These are phyloP conservation scores for Cyclophora albipunctata DNA, from an alignment of 2,888 invertebrate species.

Conservation along the genomic window DNA sequence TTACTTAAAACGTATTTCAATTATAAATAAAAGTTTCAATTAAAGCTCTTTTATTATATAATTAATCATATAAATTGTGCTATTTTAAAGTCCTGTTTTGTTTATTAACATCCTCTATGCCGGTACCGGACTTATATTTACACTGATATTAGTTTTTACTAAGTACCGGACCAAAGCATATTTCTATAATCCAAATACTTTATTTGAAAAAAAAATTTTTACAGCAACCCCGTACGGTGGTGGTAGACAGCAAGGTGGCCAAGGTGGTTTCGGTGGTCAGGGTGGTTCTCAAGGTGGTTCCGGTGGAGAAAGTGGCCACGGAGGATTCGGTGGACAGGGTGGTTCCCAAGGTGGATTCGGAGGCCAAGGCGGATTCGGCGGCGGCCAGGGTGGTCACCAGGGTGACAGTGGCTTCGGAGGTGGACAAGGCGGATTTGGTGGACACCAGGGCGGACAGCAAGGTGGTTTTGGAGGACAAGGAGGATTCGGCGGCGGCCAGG, in stretches of 20 bases:
- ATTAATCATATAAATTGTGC: no score
- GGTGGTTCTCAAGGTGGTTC: background rate
- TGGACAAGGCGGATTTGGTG: background rate
- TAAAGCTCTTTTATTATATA: no score
- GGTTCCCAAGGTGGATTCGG: background rate
- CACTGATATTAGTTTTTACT: background rate
- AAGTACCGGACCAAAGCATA: background rate
- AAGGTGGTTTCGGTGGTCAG: slow-evolving; percentile 11
- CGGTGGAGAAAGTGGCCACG: slow-evolving; percentile 13
- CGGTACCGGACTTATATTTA: no score
- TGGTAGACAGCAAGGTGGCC: slow-evolving; percentile 6
- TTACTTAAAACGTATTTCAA: no score
- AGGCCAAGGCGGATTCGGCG: background rate
- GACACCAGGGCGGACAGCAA: background rate
- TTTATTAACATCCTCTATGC: no score
- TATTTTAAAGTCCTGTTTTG: no score
- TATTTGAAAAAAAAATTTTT: background rate
- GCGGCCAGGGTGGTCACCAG: background rate
- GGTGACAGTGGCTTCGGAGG: background rate
- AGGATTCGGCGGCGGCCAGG: background rate
- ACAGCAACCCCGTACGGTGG: background rate
- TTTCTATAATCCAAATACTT: background rate
- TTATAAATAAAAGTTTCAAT: no score
- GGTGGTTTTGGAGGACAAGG: background rate
- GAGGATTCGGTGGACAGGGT: slow-evolving; percentile 10